Base-by-base conservation (phyloP, 2,888 invertebrate genomes). In the Drosophila nr. perissopoda region DNA sequence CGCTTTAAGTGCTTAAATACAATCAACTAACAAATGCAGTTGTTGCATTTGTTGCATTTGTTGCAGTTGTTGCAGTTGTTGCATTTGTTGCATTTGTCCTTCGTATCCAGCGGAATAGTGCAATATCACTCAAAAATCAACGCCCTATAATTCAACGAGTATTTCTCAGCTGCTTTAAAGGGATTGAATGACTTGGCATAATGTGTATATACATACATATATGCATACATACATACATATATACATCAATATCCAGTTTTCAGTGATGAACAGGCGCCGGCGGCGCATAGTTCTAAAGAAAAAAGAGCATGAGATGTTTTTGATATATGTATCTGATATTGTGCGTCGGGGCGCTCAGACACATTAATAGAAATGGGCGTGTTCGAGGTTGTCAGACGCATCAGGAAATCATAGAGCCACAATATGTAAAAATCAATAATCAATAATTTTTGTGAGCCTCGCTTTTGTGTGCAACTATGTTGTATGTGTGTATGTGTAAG, bases 91-190 rank as follows among this genome's bases (percentile, higher is more conserved):
- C 16, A 42, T 46, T 25, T 16, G 29, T 36, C 48, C 49, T 40
- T 53, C 70, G 13, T 18, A 65, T 60, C 21, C 36, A 51, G 29
- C n/a, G 5, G 54, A 89, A 90, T 85, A 90, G 56, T 90, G 85
- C 90, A 87, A 77, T 89, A 91, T 91, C 89, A 89, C 82, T 90
- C 79, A 77, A 82, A 81, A 87, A 89, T 89, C 89, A 87, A 91
- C 91, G 89, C 89, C 88, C 89, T 81, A 65, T 76, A 76, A 81
- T 79, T 60, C 68, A 58, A 42, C 51, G 65, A 70, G 63, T 29
- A 36, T 34, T 49, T 51, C 53, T 31, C 61, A 57, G 42, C 52
- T 46, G 57, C 21, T 21, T 31, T 38, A 62, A 40, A 53, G 54
- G 70, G 60, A 42, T 62, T 51, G 38, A 36, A 77, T 79, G 79